Evolutionary conservation across 1,140 invertebrate genomes (phyloP), one percentile per base, ranked within the genome.

Genomic region (Ditylenchus dipsaci): DNA sequence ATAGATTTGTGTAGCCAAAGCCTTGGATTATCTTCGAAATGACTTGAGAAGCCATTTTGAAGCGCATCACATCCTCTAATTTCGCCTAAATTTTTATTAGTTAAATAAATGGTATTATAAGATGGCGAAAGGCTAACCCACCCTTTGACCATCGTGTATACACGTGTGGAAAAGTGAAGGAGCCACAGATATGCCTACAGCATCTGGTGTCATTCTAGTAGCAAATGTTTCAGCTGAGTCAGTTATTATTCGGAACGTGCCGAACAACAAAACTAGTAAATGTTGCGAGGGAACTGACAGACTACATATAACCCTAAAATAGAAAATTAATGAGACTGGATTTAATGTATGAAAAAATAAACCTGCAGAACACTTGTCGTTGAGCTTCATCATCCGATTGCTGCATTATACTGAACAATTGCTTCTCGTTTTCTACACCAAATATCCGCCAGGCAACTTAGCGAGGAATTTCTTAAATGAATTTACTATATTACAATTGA

Each of bases 111-210:
- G n/a, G n/a, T n/a, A n/a, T 53, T 1, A 38, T 1, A 15, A 29
- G 23, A 7, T 15, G 15, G n/a, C 23, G 15, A 7, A 21, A 26
- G 23, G 23, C 15, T 53, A 26, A 33, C 76, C 65, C 56, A 82
- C 80, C 63, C 73, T 91, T 59, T 75, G 75, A 38, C 91, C 91
- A 84, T 93, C 91, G 74, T 90, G 91, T 74, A 94, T 91, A 85
- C 92, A 95, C 68, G 90, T 91, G 84, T 95, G 93, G 86, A 97
- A 97, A 84, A 97, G 94, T 77, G 92, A 95, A n/a, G 94, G 94
- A 21, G 95, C 94, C 15, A 97, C 93, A 57, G 91, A 93, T 23
- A 88, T 87, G 56, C 93, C 93, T 67, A 97, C 85, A 1, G 94
- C 93, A 85, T 97, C 94, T 63, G 92, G 91, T 67, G 91, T 93